Percentiles rank a stretch among this genome's conserved stretches.
These are phyloP conservation scores for Agrotis exclamationis DNA, from an alignment of 2,888 invertebrate species.

Conservation along the genomic window DNA sequence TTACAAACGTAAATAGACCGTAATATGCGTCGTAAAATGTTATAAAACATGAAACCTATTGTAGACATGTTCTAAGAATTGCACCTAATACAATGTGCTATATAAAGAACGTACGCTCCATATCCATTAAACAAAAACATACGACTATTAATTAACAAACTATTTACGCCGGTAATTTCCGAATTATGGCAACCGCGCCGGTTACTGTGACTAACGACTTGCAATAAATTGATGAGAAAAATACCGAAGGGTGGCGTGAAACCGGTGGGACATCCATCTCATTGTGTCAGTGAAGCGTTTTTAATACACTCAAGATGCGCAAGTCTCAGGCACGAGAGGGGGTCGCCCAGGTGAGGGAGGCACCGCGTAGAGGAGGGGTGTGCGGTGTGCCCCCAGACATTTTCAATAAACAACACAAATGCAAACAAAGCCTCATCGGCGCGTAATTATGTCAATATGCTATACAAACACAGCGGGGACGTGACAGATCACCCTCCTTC, in stretches of 20 bases:
- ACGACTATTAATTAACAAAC: constrained; percentile 62
- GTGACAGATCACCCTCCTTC: constrained; percentile 65
- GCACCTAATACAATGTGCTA: constrained; percentile 40
- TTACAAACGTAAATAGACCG: constrained; percentile 54
- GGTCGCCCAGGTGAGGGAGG: constrained; percentile 47
- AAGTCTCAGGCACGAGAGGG: constrained; percentile 47
- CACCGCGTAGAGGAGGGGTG: constrained; percentile 19
- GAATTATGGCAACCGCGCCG: constrained; percentile 52
- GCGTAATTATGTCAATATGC: constrained; percentile 76
- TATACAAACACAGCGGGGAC: constrained; percentile 54
- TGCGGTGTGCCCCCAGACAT: constrained; percentile 55
- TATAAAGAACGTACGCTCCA: constrained; percentile 38
- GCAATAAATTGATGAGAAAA: constrained; percentile 55
- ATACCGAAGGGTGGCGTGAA: constrained; percentile 24
- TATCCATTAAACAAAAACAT: constrained; percentile 52
- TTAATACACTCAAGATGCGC: constrained; percentile 63
- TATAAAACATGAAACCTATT: constrained; percentile 44
- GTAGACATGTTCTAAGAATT: constrained; percentile 57
- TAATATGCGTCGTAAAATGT: constrained; percentile 41
- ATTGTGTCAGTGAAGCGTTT: constrained; percentile 57
- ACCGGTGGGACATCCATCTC: constrained; percentile 51
- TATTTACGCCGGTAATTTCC: constrained; percentile 58
- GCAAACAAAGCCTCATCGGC: constrained; percentile 64
- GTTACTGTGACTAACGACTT: constrained; percentile 47
- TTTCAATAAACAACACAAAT: constrained; percentile 74